Conservation (phyloP, 2,888 invertebrate species). For the Limnephilus marmoratus region DNA sequence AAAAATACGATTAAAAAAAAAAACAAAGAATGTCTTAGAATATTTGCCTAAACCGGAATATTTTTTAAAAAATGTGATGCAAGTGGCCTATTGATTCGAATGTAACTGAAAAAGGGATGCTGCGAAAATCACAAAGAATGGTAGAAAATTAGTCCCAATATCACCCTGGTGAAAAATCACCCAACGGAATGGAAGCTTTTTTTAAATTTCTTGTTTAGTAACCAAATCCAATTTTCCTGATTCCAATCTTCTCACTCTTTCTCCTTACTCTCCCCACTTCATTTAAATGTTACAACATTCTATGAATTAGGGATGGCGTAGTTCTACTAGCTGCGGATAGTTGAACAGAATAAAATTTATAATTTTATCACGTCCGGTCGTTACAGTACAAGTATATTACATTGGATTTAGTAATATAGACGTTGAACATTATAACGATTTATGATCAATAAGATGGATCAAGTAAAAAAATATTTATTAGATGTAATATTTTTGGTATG, state of each 20-base stretch:
- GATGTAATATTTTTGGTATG: too few relatives aligned
- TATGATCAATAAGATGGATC: too few relatives aligned
- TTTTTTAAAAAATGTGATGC: too few relatives aligned
- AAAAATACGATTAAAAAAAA: too few relatives aligned
- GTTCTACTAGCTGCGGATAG: not conserved
- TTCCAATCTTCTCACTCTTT: not conserved
- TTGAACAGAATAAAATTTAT: not conserved
- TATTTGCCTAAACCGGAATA: too few relatives aligned
- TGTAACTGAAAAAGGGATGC: not conserved
- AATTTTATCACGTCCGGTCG: not conserved
- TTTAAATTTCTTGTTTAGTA: not conserved
- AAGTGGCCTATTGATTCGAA: not conserved
- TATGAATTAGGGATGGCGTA: not conserved
- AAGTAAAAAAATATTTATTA: too few relatives aligned
- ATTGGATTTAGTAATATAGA: too few relatives aligned
- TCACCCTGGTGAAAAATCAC: too few relatives aligned
- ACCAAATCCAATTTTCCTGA: not conserved
- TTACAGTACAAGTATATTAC: too few relatives aligned
- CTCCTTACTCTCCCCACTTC: not conserved
- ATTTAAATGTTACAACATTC: not conserved
- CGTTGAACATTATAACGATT: too few relatives aligned
- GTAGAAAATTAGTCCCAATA: too few relatives aligned
- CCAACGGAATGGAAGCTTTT: not conserved
- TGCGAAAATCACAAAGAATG: not conserved
- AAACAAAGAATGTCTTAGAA: too few relatives aligned